Evolutionary conservation across 2,888 invertebrate species (phyloP), one percentile per base, ranked within the genome.

Genomic region (Oscheius sp.): DNA sequence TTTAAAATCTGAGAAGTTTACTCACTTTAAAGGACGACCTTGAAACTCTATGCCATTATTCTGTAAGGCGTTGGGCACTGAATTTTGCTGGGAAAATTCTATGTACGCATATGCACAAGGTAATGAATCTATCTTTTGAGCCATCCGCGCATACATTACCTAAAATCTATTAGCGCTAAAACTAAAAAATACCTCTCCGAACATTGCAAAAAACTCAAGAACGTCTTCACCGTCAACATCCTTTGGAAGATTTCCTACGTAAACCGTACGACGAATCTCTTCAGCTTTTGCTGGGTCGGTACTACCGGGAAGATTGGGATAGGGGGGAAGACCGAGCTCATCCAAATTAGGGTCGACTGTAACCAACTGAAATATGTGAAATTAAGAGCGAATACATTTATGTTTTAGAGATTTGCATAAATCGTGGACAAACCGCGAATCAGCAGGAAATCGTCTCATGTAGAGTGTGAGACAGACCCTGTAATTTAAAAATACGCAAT

Each of bases 71-170:
- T 92, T 91, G 8, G 95, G 90, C 20, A 98, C 91, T 80, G 92
- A 92, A 17, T 92, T 91, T 87, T 97, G 97, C 79, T 96, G 95
- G 3, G 93, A 91, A 88, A 96, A 94, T 88, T 98, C 98, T 69
- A 98, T 90, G 84, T 96, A 90, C 2, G 93, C 93, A 88, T 93
- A 94, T 15, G 86, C 81, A 23, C 87, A 86, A 2, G 86, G 86
- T 50, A 91, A 91, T 64, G 91, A 90, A 27, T 91, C 91, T 74
- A 92, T 90, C n/a, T 92, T 92, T 20, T 77, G 69, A 83, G 96
- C 95, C 88, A 94, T 92, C 29, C 97, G 90, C 65, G 95, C 89
- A 87, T 96, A 98, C 88, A 96, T 97, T 0, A 98, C 93, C 89
- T 98, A 69, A 20, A 83, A 74, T 25, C 17, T 6, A 65, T 31